Percentiles rank a stretch among this genome's conserved stretches.
phyloP scores from a whole-genome alignment of 2,113 vertebrate species.

The Catharus minimus region DNA sequence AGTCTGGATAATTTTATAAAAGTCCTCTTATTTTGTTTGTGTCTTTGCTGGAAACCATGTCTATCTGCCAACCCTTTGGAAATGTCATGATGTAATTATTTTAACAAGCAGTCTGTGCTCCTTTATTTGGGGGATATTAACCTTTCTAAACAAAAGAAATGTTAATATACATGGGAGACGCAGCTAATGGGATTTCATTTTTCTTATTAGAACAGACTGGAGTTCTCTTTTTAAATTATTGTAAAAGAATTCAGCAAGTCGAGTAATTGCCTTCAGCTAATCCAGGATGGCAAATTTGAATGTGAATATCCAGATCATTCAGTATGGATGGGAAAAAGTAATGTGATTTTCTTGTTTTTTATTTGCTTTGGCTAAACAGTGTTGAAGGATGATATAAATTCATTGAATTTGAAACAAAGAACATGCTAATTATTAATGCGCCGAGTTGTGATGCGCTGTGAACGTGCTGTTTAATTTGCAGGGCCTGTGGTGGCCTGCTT shows the following conservation, averaged over 20 bases:
- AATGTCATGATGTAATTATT: slow-evolving; percentile 86
- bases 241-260: slow-evolving; percentile 75
- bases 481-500: slow-evolving; percentile 50
- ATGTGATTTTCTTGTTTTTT: slow-evolving; percentile 75
- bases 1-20: slow-evolving; percentile 29
- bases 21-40: slow-evolving; percentile 68
- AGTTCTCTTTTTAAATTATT: slow-evolving; percentile 73
- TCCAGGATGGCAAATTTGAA: slow-evolving; percentile 76
- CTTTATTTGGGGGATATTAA: slow-evolving; percentile 86
- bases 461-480: slow-evolving; percentile 47
- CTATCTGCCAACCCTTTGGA: slow-evolving; percentile 77
- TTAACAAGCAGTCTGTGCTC: slow-evolving; percentile 83
- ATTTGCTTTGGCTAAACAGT: slow-evolving; percentile 75
- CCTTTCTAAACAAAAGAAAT: slow-evolving; percentile 84
- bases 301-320: slow-evolving; percentile 76
- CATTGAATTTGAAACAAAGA: slow-evolving; percentile 69
- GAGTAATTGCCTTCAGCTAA: slow-evolving; percentile 84
- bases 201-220: slow-evolving; percentile 79
- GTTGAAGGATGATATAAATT: slow-evolving; percentile 74
- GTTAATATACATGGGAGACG: slow-evolving; percentile 78
- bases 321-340: slow-evolving; percentile 69
- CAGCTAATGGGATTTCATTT: slow-evolving; percentile 84
- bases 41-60: slow-evolving; percentile 67
- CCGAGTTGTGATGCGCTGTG: slow-evolving; percentile 2
- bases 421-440: slow-evolving; percentile 71